phyloP scores from a whole-genome alignment of 2,888 invertebrate genomes.

The Omphaloscelis lunosa region DNA sequence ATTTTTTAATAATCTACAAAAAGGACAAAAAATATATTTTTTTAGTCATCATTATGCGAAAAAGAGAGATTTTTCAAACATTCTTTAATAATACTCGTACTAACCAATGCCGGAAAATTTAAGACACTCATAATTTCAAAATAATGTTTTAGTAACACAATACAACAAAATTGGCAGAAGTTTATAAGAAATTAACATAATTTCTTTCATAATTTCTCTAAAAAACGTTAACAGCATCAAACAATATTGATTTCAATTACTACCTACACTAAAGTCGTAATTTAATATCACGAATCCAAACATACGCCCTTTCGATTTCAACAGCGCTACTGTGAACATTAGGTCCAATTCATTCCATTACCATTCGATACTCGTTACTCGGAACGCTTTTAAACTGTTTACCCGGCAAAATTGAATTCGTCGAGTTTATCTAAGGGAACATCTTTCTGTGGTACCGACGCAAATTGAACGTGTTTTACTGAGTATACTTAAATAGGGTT shows the following conservation, averaged over 20 bases:
- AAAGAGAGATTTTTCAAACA: not conserved
- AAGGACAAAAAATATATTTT: too few relatives aligned
- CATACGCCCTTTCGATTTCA: conserved; percentile 38
- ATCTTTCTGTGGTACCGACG: conserved; percentile 63
- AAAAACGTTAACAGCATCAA: not conserved
- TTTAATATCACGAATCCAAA: conserved; percentile 17
- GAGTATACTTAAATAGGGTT: conserved; percentile 63
- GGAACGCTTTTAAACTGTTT: conserved; percentile 77
- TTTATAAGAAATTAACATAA: not conserved
- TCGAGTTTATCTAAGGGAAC: conserved; percentile 66
- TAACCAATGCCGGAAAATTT: not conserved
- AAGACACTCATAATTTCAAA: not conserved
- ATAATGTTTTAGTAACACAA: conserved; percentile 18
- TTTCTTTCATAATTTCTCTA: not conserved
- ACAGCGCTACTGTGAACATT: conserved; percentile 70
- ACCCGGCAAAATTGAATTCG: conserved; percentile 75
- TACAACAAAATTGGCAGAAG: not conserved
- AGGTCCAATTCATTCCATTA: conserved; percentile 81
- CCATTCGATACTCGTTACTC: conserved; percentile 80
- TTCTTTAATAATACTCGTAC: too few relatives aligned
- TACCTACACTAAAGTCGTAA: conserved; percentile 6
- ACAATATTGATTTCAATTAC: conserved; percentile 22
- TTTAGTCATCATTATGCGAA: too few relatives aligned
- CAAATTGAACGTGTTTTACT: conserved; percentile 65
- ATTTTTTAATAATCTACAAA: too few relatives aligned